These are phyloP conservation scores for Etheostoma nigrum DNA, from an alignment of 2,797 vertebrate species.

Conservation along the genomic window DNA sequence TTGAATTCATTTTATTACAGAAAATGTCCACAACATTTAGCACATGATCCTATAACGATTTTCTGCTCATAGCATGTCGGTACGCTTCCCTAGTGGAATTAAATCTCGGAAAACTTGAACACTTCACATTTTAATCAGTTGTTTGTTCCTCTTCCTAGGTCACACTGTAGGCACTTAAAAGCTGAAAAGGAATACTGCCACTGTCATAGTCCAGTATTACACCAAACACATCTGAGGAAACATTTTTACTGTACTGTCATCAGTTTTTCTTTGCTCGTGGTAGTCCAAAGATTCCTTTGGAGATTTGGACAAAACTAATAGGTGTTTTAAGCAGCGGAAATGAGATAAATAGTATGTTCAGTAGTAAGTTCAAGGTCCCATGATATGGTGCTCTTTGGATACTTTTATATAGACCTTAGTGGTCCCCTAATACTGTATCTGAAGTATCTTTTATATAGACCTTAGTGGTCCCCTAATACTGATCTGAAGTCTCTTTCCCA, in stretches of 20 bases:
- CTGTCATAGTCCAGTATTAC: neutral
- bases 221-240: neutral
- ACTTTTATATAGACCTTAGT: too few species aligned
- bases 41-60: neutral
- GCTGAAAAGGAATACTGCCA: neutral
- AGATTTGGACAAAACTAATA: neutral
- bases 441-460: too few species aligned
- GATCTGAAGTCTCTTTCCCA: too few species aligned
- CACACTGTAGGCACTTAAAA: slow-evolving; percentile 45
- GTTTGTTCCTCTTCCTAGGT: neutral
- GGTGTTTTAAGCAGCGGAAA: neutral
- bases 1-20: too few species aligned
- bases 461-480: too few species aligned
- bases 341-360: neutral
- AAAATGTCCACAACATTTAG: neutral
- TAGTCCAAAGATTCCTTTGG: neutral
- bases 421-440: too few species aligned
- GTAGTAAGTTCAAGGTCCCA: too few species aligned
- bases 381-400: too few species aligned
- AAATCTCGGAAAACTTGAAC: neutral
- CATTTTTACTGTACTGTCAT: neutral
- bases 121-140: slow-evolving; percentile 7
- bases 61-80: neutral
- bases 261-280: neutral
- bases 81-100: neutral